Percentiles rank a stretch among this genome's conserved stretches.
Evolutionary conservation across 2,113 vertebrate genomes (phyloP).

Genomic region (Orcinus orca): DNA sequence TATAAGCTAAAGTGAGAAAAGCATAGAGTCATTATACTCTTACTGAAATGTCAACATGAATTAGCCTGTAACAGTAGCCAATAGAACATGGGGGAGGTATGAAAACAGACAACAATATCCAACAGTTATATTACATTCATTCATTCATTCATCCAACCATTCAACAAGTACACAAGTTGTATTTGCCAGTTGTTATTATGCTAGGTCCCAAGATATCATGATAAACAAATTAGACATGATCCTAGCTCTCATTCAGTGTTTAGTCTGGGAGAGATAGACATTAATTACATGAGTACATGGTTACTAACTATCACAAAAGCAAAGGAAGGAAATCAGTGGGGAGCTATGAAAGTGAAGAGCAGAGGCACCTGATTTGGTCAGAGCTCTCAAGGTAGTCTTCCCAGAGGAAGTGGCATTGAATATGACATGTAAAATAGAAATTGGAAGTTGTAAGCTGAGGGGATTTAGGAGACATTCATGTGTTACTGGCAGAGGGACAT

Average conservation of each 20-base stretch:
- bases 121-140: neutral
- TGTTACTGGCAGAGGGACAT: neutral
- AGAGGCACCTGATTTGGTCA: neutral
- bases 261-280: neutral
- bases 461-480: neutral
- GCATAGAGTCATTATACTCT: neutral
- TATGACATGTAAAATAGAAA: neutral
- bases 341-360: neutral
- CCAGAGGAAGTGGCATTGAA: neutral
- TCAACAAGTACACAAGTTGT: neutral
- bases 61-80: neutral
- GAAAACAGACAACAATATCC: neutral
- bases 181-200: neutral
- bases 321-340: neutral
- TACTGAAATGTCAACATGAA: neutral
- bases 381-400: neutral
- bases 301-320: neutral
- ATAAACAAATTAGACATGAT: neutral
- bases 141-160: neutral
- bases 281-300: neutral
- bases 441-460: neutral
- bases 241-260: neutral
- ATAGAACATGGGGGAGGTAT: neutral
- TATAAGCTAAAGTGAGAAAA: neutral
- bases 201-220: neutral